Percentiles rank a stretch among this genome's conserved stretches.
These are phyloP conservation scores for Lepus oiostolus DNA, from an alignment of 2,797 vertebrate genomes.

Conservation along the genomic window DNA sequence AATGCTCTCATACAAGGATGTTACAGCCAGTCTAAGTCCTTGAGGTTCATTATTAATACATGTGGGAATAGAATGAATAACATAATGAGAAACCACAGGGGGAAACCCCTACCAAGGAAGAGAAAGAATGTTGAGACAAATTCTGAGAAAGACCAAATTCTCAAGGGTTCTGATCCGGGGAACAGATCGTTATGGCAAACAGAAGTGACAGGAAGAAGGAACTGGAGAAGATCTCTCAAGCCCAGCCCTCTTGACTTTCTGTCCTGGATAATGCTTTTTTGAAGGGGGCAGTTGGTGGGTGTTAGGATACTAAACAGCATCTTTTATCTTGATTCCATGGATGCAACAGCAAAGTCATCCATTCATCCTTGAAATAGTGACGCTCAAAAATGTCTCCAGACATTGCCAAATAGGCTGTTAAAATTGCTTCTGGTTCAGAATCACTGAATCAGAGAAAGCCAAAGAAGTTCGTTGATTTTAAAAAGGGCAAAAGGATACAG, in stretches of 20 bases:
- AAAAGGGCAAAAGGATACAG: neutral
- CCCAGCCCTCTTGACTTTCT: constrained; percentile 47
- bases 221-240: constrained; percentile 51
- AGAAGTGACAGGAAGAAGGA: constrained; percentile 44
- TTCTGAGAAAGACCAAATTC: constrained; percentile 41
- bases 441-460: constrained; percentile 34
- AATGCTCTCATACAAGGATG: constrained; percentile 36
- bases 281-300: neutral
- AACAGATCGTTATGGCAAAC: constrained; percentile 30
- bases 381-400: constrained; percentile 38
- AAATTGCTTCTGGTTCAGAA: neutral
- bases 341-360: neutral
- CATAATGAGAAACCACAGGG: neutral
- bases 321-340: neutral
- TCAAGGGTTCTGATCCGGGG: constrained; percentile 59
- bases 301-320: constrained; percentile 14
- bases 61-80: constrained; percentile 49
- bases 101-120: neutral
- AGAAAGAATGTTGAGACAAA: constrained; percentile 41
- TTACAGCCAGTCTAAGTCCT: neutral
- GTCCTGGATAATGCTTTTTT: constrained; percentile 11
- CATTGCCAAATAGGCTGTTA: neutral
- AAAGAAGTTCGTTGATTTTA: neutral
- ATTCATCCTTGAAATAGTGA: neutral
- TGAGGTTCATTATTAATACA: constrained; percentile 29